Percentiles rank a stretch among this genome's conserved stretches.
Evolutionary conservation across 2,113 vertebrate genomes (phyloP).

Genomic region (Tragelaphus strepsiceros): DNA sequence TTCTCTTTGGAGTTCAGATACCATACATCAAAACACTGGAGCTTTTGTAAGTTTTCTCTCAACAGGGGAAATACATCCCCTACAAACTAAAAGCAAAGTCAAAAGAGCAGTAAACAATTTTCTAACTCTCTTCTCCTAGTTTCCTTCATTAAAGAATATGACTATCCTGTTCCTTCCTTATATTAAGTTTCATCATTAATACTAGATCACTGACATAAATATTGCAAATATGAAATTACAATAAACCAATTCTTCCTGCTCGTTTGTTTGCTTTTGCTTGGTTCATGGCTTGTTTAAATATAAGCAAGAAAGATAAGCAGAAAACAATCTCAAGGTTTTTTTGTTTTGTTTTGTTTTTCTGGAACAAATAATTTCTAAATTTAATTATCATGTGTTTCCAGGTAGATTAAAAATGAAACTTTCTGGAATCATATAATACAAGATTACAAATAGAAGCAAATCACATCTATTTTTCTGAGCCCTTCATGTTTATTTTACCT

Average conservation of each 20-base stretch:
- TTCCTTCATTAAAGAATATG: constrained; percentile 6
- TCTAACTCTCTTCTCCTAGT: constrained; percentile 23
- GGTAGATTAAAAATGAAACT: not conserved
- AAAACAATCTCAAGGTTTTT: not conserved
- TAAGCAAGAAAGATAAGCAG: not conserved
- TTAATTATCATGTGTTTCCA: not conserved
- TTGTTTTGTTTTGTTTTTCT: not conserved
- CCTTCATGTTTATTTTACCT: not conserved
- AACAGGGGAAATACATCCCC: constrained; percentile 49
- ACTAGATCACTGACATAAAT: not conserved
- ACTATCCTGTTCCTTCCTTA: not conserved
- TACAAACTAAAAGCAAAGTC: constrained; percentile 72
- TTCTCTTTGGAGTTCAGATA: constrained; percentile 76
- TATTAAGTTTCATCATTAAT: not conserved
- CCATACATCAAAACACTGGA: constrained; percentile 72
- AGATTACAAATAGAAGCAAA: not conserved
- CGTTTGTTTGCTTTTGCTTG: not conserved
- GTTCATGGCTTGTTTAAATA: not conserved
- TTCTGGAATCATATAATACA: not conserved
- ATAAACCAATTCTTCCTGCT: not conserved
- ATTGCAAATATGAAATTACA: not conserved
- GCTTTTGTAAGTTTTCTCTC: constrained; percentile 60
- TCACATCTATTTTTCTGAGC: not conserved
- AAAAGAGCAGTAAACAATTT: constrained; percentile 74
- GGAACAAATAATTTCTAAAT: not conserved